Percentiles rank a stretch among this genome's conserved stretches.
Evolutionary conservation across 2,888 invertebrate genomes (phyloP).

Genomic region (Apodemia hepburni): DNA sequence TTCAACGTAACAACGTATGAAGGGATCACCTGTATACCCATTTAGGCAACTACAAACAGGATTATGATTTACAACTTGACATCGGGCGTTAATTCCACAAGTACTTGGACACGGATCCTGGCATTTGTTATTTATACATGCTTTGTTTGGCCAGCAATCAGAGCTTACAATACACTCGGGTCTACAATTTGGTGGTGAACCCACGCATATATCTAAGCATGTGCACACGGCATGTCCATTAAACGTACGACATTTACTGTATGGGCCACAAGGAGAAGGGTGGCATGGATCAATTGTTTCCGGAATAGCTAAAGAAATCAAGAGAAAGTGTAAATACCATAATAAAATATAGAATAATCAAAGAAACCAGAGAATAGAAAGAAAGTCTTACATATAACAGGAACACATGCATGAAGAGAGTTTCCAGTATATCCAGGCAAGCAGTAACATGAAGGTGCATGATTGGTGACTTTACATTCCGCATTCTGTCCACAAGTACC

Average conservation of each 20-base stretch:
- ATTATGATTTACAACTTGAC: constrained; percentile 89
- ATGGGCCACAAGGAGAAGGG: constrained; percentile 89
- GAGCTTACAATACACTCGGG: constrained; percentile 90
- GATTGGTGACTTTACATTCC: constrained; percentile 87
- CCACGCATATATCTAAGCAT: constrained; percentile 85
- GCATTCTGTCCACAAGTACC: constrained; percentile 89
- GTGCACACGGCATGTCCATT: constrained; percentile 88
- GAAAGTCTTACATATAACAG: constrained; percentile 80
- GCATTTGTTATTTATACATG: constrained; percentile 90
- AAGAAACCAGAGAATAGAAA: constrained; percentile 55
- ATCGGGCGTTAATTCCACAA: constrained; percentile 88
- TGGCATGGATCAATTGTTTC: constrained; percentile 83
- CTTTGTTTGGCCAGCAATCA: constrained; percentile 86
- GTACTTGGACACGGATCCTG: constrained; percentile 88
- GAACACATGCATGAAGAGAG: constrained; percentile 83
- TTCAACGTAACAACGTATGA: constrained; percentile 83
- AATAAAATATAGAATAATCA: constrained; percentile 42
- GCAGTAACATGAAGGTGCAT: constrained; percentile 89
- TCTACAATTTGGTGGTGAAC: constrained; percentile 87
- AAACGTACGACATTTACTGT: constrained; percentile 86
- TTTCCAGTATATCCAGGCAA: constrained; percentile 86
- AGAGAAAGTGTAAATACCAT: constrained; percentile 44
- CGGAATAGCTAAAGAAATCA: constrained; percentile 61
- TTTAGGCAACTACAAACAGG: constrained; percentile 88
- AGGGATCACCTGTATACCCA: constrained; percentile 88